Evolutionary conservation across 2,797 vertebrate species (phyloP).

Genomic region (Myotis findleyi): DNA sequence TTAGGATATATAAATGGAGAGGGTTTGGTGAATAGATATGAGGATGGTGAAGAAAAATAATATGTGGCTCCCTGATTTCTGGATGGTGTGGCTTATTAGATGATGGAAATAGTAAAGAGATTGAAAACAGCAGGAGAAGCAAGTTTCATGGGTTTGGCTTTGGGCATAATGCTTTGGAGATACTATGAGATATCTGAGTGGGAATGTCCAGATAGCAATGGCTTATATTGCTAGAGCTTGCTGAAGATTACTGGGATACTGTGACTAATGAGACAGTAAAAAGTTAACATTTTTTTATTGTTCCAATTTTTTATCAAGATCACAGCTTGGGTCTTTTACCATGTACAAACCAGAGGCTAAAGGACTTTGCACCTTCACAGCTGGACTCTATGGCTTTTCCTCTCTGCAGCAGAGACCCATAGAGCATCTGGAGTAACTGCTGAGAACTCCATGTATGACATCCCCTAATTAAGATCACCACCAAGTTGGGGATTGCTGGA

Average conservation of each 20-base stretch:
- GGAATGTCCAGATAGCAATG: background rate
- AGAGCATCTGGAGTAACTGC: slow-evolving; percentile 40
- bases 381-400: slow-evolving; percentile 59
- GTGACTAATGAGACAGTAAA: slow-evolving; percentile 37
- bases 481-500: slow-evolving; percentile 44
- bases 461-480: slow-evolving; percentile 76
- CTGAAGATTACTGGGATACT: background rate
- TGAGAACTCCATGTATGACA: slow-evolving; percentile 59
- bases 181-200: background rate
- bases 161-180: background rate
- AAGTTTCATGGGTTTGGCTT: background rate
- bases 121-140: background rate
- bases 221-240: background rate
- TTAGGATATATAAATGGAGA: background rate
- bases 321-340: slow-evolving; percentile 72
- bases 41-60: background rate
- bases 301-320: slow-evolving; percentile 64
- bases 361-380: slow-evolving; percentile 63
- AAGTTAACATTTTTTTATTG: slow-evolving; percentile 67
- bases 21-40: background rate
- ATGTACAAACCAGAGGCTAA: slow-evolving; percentile 61
- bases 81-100: background rate
- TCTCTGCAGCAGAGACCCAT: slow-evolving; percentile 47
- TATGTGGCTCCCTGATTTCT: background rate
- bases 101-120: background rate